A percentile compares a stretch with the other conserved stretches of the same genome.
Evolutionary conservation across 2,888 invertebrate genomes (phyloP).

Genomic region (Apomyelois bistriatella): DNA sequence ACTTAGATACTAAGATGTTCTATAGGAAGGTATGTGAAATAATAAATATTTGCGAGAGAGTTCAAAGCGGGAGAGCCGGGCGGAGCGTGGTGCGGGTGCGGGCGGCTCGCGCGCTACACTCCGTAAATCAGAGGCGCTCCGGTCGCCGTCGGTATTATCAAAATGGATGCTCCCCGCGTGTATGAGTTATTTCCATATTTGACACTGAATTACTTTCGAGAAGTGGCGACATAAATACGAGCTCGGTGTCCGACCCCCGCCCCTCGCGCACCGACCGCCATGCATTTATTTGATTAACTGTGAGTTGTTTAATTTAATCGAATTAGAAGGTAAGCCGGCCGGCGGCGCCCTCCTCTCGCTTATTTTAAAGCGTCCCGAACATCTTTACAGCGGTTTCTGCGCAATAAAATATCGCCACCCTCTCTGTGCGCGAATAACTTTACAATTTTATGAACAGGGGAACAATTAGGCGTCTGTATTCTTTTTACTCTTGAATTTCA

Average conservation of each 20-base stretch:
- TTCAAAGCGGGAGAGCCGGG: conserved; percentile 29
- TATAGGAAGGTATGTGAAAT: no score
- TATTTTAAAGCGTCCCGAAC: conserved; percentile 76
- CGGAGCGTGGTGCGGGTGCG: conserved; percentile 19
- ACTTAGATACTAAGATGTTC: no score
- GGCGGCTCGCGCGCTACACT: conserved; percentile 36
- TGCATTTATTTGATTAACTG: conserved; percentile 81
- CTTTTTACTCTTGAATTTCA: conserved; percentile 70
- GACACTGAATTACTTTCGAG: conserved; percentile 80
- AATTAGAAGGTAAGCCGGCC: conserved; percentile 73
- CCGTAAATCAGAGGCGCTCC: conserved; percentile 71
- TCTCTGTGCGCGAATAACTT: conserved; percentile 70
- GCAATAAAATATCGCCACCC: conserved; percentile 77
- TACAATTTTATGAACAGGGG: conserved; percentile 79
- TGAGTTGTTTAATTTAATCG: conserved; percentile 80
- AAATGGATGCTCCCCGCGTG: conserved; percentile 74
- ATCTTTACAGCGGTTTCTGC: conserved; percentile 79
- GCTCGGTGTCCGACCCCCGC: conserved; percentile 39
- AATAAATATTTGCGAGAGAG: not conserved
- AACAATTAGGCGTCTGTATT: conserved; percentile 76
- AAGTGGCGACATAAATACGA: conserved; percentile 78
- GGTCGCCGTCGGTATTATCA: conserved; percentile 76
- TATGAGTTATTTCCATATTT: conserved; percentile 81
- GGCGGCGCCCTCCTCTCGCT: conserved; percentile 50
- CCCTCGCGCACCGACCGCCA: conserved; percentile 50